phyloP scores from a whole-genome alignment of 2,888 invertebrate genomes.

The Flabesymbios commensalis region DNA sequence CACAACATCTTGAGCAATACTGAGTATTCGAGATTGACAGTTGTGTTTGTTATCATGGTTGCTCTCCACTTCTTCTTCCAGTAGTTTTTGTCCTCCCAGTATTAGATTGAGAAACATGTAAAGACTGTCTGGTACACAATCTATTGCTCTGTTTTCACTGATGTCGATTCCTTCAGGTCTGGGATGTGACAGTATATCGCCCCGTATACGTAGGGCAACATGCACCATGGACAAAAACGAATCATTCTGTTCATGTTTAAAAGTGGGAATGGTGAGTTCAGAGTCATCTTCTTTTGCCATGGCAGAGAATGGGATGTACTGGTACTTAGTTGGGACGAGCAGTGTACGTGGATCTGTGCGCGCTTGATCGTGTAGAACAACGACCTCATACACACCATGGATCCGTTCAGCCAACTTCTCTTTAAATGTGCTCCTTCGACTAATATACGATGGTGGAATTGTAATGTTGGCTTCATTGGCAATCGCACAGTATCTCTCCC shows the following conservation, averaged over 20 bases:
- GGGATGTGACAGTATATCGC: conserved; percentile 9
- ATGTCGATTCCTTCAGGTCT: background rate
- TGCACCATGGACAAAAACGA: conserved; percentile 10
- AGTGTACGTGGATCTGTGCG: background rate
- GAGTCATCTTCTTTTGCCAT: background rate
- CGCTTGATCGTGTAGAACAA: background rate
- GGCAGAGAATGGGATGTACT: background rate
- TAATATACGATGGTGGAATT: conserved; percentile 3
- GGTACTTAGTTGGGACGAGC: background rate
- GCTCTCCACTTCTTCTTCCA: conserved; percentile 4
- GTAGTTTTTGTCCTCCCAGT: conserved; percentile 1
- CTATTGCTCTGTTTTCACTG: background rate
- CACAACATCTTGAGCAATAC: too few species aligned
- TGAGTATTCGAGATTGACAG: background rate
- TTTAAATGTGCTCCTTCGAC: conserved; percentile 7
- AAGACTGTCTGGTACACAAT: conserved; percentile 11
- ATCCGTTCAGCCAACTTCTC: background rate
- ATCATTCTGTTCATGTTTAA: background rate
- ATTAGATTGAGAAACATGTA: conserved; percentile 16
- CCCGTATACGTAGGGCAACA: background rate
- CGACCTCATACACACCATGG: background rate
- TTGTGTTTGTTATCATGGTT: background rate
- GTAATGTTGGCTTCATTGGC: conserved; percentile 3
- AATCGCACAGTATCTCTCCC: conserved; percentile 7
- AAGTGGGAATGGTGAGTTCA: background rate